Percentiles rank a stretch among this genome's conserved stretches.
These are phyloP conservation scores for Dendrolimus pini DNA, from an alignment of 2,888 invertebrate species.

Conservation along the genomic window DNA sequence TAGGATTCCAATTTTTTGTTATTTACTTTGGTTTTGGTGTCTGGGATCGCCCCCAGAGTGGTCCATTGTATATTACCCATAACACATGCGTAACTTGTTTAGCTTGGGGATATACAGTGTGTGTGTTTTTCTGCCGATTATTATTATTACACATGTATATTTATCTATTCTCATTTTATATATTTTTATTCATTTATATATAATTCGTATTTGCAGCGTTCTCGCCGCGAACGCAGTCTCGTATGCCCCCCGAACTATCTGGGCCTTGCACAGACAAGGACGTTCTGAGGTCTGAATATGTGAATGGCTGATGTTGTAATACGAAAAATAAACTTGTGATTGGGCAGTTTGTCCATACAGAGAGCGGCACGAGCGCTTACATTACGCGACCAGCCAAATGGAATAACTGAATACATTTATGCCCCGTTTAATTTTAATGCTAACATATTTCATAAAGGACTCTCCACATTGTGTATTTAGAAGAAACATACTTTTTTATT, in stretches of 20 bases:
- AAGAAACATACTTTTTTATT: no score
- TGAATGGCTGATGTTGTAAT: slow-evolving; percentile 54
- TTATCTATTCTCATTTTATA: no score
- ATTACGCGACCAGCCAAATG: neutral
- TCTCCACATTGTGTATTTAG: no score
- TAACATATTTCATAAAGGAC: neutral
- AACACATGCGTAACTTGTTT: no score
- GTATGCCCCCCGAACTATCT: slow-evolving; percentile 24
- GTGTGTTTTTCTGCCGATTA: no score
- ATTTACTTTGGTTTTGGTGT: no score
- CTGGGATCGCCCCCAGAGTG: no score
- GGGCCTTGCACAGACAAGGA: slow-evolving; percentile 14
- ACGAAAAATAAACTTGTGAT: slow-evolving; percentile 65
- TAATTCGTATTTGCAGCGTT: neutral
- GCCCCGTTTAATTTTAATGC: neutral
- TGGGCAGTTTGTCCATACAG: slow-evolving; percentile 17
- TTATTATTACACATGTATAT: no score
- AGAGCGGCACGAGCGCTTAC: neutral
- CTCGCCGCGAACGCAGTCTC: slow-evolving; percentile 4
- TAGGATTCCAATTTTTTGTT: no score
- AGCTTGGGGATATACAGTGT: no score
- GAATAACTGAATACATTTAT: neutral
- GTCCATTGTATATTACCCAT: no score
- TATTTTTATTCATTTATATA: no score
- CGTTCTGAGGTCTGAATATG: slow-evolving; percentile 42